phyloP scores from a whole-genome alignment of 2,113 vertebrate genomes.

The Serinus canaria region DNA sequence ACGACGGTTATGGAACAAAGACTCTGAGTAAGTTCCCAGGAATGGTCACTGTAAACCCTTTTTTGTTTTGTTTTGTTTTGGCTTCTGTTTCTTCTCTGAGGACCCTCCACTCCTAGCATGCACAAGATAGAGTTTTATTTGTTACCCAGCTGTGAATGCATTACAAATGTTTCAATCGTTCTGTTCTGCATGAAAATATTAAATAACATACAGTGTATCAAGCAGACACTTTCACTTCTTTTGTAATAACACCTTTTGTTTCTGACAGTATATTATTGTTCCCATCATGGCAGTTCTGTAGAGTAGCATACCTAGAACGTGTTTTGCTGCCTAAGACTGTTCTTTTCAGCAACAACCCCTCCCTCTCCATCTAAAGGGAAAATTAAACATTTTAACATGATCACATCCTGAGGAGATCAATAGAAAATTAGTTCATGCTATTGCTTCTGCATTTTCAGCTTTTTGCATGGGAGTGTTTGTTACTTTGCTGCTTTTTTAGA shows the following conservation, averaged over 20 bases:
- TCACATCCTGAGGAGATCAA: neutral
- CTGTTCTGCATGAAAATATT: constrained; percentile 80
- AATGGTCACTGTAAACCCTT: constrained; percentile 84
- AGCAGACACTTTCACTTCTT: constrained; percentile 67
- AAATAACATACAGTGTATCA: constrained; percentile 69
- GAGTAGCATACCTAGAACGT: constrained; percentile 29
- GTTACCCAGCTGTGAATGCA: constrained; percentile 82
- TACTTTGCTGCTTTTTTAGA: constrained; percentile 56
- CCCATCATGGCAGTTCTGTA: constrained; percentile 63
- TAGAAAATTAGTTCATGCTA: constrained; percentile 28
- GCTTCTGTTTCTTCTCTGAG: constrained; percentile 78
- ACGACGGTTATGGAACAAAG: constrained; percentile 99
- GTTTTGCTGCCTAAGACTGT: constrained; percentile 26
- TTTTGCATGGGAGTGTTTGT: constrained; percentile 58
- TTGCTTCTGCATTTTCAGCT: constrained; percentile 68
- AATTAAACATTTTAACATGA: constrained; percentile 19
- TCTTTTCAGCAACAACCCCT: constrained; percentile 57
- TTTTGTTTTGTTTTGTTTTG: constrained; percentile 74
- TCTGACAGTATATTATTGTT: constrained; percentile 53
- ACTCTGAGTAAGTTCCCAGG: constrained; percentile 98
- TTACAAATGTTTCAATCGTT: constrained; percentile 67
- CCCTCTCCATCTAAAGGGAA: constrained; percentile 61
- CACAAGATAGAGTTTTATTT: constrained; percentile 80
- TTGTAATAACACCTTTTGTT: constrained; percentile 69
- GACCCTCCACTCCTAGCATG: constrained; percentile 81